Base-by-base conservation (phyloP, 2,113 vertebrate species). In the Parus major region DNA sequence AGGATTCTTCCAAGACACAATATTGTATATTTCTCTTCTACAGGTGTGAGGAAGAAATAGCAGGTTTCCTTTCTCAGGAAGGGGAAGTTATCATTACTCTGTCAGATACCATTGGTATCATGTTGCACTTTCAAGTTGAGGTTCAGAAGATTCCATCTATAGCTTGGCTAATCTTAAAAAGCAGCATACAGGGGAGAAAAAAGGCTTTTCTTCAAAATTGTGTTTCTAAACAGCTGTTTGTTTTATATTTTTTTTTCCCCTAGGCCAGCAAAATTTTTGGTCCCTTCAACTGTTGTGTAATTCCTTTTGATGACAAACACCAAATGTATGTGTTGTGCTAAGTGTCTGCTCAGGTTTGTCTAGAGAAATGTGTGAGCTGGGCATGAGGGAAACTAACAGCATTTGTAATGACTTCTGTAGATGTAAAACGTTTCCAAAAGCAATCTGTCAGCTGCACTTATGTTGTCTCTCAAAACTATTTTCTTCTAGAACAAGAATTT, bases 81-180 rank as follows among this genome's bases (percentile, higher is more conserved):
- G 70, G 29, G 42, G 49, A 56, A 41, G 12, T 29, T 73, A 36
- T 77, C 47, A n/a, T 49, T 92, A 24, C 35, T 86, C 25, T n/a
- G 57, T 87, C 53, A 73, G 60, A 25, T 86, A 46, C 10, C 11
- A 14, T 56, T 93, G 78, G 25, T 36, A 35, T 88, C 64, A 56
- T 63, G 35, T 28, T 90, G n/a, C n/a, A 83, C 53, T 93, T 96
- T 63, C 42, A 95, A 90, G 53, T 5, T 70, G 61, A 63, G 42
- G 27, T 92, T 95, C 68, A 52, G 49, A 92, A 94, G 80, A 81
- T 28, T 85, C 27, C 42, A n/a, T 33, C 61, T 78, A 27, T 89
- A 92, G 52, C 73, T 46, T 53, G 20, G 33, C 7, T 81, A 73
- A 80, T 85, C 29, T 83, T 96, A 82, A 95, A 94, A 95, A 95